phyloP scores from a whole-genome alignment of 2,113 vertebrate genomes.

The Aegotheles bennettii region DNA sequence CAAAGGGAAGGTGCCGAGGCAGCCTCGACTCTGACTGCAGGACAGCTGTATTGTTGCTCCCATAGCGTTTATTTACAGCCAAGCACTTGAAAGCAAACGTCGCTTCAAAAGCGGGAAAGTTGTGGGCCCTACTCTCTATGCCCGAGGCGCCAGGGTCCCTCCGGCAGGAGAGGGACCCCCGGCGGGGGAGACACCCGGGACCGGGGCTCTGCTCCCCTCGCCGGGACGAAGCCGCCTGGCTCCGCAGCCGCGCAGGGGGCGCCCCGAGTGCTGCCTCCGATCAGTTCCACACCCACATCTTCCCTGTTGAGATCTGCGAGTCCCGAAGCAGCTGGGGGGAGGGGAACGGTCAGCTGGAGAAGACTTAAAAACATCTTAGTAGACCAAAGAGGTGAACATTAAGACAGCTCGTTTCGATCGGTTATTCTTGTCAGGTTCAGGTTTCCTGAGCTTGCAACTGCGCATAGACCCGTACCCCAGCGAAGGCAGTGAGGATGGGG shows the following conservation, averaged over 20 bases:
- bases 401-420: neutral
- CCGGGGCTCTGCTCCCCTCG: neutral
- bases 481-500: neutral
- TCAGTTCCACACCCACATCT: neutral
- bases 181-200: neutral
- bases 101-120: neutral
- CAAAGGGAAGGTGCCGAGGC: conserved; percentile 8
- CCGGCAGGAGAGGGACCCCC: neutral
- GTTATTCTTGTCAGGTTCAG: neutral
- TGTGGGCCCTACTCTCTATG: neutral
- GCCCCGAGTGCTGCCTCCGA: neutral
- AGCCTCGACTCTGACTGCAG: neutral
- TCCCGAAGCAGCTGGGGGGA: too few species aligned
- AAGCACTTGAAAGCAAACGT: neutral
- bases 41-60: neutral
- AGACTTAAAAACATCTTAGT: neutral
- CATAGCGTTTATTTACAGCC: neutral
- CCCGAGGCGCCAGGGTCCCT: neutral
- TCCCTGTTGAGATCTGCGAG: neutral
- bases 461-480: too few species aligned
- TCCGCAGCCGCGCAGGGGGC: neutral
- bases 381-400: neutral
- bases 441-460: too few species aligned
- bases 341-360: neutral
- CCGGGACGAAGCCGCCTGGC: neutral